A percentile compares a stretch with the other conserved stretches of the same genome.
Evolutionary conservation across 2,888 invertebrate species (phyloP).

Genomic region (Allolobophora icterica): DNA sequence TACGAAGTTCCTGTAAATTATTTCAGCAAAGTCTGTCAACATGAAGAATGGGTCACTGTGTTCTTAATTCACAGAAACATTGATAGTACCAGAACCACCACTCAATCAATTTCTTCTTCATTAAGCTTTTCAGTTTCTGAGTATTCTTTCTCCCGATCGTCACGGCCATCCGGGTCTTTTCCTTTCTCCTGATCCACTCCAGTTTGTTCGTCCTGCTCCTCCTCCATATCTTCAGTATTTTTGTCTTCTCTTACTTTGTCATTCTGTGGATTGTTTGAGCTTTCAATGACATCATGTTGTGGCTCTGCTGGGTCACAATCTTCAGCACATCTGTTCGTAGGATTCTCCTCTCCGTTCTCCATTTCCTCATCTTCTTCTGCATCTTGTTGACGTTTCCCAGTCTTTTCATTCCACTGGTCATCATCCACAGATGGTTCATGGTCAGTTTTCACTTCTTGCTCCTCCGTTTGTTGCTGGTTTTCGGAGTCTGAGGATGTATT

Average conservation of each 20-base stretch:
- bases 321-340: neutral
- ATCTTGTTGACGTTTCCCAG: conserved; percentile 5
- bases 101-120: neutral
- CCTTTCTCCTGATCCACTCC: neutral
- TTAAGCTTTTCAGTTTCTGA: neutral
- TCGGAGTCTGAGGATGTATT: neutral
- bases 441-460: neutral
- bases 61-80: neutral
- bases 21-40: neutral
- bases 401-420: neutral
- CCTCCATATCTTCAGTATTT: neutral
- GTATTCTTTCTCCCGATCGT: neutral
- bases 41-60: neutral
- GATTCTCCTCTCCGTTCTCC: neutral
- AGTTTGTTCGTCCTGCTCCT: neutral
- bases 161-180: neutral
- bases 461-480: neutral
- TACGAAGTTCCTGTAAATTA: neutral
- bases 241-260: neutral
- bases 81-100: neutral
- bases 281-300: neutral
- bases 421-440: neutral
- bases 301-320: neutral
- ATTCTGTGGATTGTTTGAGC: neutral
- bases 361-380: neutral